phyloP scores from a whole-genome alignment of 2,888 invertebrate genomes.

The Blomia tropicalis region DNA sequence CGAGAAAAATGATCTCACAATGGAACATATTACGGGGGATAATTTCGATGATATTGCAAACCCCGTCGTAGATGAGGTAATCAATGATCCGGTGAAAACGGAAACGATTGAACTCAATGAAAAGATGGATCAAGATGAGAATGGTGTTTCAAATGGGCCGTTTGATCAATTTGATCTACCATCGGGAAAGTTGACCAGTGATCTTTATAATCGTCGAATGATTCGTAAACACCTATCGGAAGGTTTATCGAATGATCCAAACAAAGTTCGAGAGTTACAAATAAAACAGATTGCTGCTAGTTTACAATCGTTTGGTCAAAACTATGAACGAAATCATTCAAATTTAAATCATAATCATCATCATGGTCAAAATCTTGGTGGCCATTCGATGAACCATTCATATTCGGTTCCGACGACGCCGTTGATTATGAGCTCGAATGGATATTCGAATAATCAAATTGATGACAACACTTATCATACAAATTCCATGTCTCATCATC shows the following conservation, averaged over 20 bases:
- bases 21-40: background rate
- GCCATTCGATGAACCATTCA: constrained; percentile 14
- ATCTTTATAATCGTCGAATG: constrained; percentile 5
- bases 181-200: background rate
- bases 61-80: background rate
- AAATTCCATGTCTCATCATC: background rate
- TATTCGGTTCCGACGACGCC: constrained; percentile 26
- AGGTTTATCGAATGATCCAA: background rate
- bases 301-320: constrained; percentile 9
- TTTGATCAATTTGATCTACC: constrained; percentile 5
- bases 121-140: background rate
- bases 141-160: background rate
- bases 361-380: background rate
- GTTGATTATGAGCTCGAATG: background rate
- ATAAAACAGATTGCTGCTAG: constrained; percentile 13
- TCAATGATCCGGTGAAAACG: background rate
- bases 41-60: background rate
- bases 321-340: background rate
- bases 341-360: constrained; percentile 1
- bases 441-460: background rate
- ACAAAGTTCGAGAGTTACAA: background rate
- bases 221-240: background rate
- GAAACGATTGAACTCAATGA: no score
- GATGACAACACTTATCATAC: background rate
- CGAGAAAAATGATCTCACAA: background rate